These are phyloP conservation scores for Ciconia nigra DNA, from an alignment of 2,797 vertebrate species.

Conservation along the genomic window DNA sequence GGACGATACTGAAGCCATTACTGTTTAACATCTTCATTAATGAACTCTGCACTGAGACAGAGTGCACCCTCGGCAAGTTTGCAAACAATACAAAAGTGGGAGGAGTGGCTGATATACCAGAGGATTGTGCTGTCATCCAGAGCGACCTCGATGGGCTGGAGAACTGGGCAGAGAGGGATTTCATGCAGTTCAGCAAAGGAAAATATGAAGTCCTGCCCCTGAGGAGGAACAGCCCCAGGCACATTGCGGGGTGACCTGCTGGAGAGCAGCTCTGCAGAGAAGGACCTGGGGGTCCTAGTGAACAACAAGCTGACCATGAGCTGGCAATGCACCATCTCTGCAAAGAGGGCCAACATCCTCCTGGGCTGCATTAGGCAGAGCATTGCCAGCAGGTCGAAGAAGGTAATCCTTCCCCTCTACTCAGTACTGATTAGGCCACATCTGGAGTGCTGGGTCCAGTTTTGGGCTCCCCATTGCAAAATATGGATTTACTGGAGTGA, in stretches of 20 bases:
- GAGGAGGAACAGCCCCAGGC: background rate
- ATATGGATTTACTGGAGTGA: background rate
- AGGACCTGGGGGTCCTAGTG: background rate
- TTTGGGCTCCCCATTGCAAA: background rate
- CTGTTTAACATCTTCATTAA: background rate
- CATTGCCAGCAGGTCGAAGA: background rate
- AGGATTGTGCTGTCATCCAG: background rate
- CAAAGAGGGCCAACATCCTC: background rate
- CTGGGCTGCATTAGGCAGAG: background rate
- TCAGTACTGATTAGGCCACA: background rate
- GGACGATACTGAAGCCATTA: background rate
- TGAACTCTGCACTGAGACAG: background rate
- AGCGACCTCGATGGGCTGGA: background rate
- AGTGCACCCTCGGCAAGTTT: background rate
- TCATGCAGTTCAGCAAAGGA: background rate
- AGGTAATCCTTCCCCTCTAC: background rate
- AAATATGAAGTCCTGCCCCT: background rate
- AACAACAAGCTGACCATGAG: background rate
- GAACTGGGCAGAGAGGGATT: background rate
- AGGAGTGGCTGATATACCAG: background rate
- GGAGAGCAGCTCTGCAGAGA: background rate
- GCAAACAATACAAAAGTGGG: background rate
- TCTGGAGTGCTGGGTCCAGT: background rate
- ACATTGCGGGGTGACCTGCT: rapidly evolving
- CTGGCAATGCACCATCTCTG: background rate